Percentiles rank a stretch among this genome's conserved stretches.
These are phyloP conservation scores for Tricholaema leucomelas DNA, from an alignment of 2,113 vertebrate genomes.

Conservation along the genomic window DNA sequence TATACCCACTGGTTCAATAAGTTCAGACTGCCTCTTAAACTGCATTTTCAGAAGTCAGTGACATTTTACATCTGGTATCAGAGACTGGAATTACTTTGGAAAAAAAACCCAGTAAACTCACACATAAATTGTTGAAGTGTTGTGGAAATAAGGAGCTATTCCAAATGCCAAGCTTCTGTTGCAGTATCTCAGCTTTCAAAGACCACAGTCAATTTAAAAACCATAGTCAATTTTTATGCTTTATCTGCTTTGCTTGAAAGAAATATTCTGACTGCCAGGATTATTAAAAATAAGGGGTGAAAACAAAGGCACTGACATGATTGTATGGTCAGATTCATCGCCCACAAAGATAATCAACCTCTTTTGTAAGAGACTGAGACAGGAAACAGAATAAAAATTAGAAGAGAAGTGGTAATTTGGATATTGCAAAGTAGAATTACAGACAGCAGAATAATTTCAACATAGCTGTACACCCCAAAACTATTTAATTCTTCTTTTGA, in stretches of 20 bases:
- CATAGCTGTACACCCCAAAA: not conserved
- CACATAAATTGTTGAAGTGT: not conserved
- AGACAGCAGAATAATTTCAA: not conserved
- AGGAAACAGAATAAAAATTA: not conserved
- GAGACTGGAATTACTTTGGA: not conserved
- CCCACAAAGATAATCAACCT: not conserved
- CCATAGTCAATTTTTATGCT: not conserved
- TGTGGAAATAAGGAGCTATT: not conserved
- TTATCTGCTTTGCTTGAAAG: not conserved
- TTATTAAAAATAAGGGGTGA: not conserved
- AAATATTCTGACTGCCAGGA: not conserved
- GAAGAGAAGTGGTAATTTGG: not conserved
- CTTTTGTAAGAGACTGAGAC: not conserved
- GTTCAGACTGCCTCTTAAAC: not conserved
- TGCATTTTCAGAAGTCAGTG: not conserved
- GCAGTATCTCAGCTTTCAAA: not conserved
- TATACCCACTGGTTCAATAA: not conserved
- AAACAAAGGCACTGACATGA: not conserved
- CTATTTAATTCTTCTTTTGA: slow-evolving; percentile 3
- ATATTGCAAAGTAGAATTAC: not conserved
- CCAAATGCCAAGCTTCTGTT: not conserved
- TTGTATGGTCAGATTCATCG: not conserved
- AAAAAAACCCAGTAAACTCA: not conserved
- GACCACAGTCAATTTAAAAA: not conserved
- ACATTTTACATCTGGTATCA: not conserved